Conservation (phyloP, 2,113 vertebrate species). For the Lynx canadensis region DNA sequence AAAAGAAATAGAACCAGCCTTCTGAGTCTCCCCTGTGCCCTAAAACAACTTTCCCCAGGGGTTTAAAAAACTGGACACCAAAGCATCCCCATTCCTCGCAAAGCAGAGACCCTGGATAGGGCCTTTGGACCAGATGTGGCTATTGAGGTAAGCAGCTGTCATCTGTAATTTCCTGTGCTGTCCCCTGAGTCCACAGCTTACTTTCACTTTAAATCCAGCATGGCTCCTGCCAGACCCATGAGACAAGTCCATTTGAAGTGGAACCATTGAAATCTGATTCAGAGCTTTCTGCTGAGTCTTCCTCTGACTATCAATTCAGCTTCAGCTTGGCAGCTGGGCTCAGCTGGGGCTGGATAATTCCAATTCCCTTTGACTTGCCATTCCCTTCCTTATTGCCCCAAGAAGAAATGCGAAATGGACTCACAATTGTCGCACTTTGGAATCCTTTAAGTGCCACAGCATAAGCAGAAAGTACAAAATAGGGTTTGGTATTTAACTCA, state of each 20-base stretch:
- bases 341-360: background rate
- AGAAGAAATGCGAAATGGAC: background rate
- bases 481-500: constrained; percentile 49
- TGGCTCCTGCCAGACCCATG: constrained; percentile 41
- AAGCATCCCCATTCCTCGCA: background rate
- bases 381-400: background rate
- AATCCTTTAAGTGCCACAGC: background rate
- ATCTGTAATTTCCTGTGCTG: constrained; percentile 66
- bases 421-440: background rate
- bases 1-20: background rate
- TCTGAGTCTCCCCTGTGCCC: background rate
- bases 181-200: constrained; percentile 32
- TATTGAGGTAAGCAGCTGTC: constrained; percentile 44
- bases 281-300: background rate
- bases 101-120: background rate
- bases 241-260: constrained; percentile 34
- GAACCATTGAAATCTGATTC: constrained; percentile 50
- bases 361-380: background rate
- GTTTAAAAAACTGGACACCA: background rate
- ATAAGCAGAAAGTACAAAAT: constrained; percentile 53
- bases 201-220: constrained; percentile 69
- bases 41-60: background rate
- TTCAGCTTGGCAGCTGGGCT: constrained; percentile 38
- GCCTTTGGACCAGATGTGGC: constrained; percentile 55
- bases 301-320: background rate